These are phyloP conservation scores for Drepana falcataria DNA, from an alignment of 2,888 invertebrate genomes.

Conservation along the genomic window DNA sequence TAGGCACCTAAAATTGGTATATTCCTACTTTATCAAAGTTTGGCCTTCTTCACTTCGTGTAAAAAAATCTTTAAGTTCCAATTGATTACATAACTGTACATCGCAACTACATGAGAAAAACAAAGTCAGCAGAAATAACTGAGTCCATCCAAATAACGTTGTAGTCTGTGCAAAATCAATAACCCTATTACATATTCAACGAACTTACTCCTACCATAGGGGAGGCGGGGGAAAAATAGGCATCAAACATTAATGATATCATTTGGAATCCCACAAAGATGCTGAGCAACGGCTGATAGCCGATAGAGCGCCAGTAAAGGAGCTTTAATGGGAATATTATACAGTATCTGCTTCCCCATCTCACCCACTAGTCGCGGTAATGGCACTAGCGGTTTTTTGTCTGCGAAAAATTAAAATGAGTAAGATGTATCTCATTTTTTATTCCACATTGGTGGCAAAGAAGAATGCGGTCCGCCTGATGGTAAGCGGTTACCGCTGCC, in stretches of 20 bases:
- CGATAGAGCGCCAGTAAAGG: conserved; percentile 62
- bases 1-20: too few species aligned
- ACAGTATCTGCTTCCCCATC: conserved; percentile 49
- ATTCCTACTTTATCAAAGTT: too few species aligned
- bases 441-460: too few species aligned
- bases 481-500: too few species aligned
- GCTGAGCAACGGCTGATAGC: conserved; percentile 66
- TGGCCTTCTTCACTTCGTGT: too few species aligned
- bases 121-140: background rate
- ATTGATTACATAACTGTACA: too few species aligned
- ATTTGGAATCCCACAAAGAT: conserved; percentile 65
- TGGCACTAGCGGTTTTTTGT: conserved; percentile 1
- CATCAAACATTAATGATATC: conserved; percentile 69
- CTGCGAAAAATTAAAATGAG: background rate
- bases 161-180: conserved; percentile 37
- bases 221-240: conserved; percentile 46
- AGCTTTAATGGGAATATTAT: conserved; percentile 71
- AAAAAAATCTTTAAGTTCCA: too few species aligned
- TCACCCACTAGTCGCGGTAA: conserved; percentile 7
- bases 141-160: background rate
- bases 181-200: conserved; percentile 52
- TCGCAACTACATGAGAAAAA: too few species aligned
- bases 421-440: background rate
- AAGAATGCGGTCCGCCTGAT: too few species aligned
- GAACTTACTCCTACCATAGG: conserved; percentile 37